Percentiles rank a stretch among this genome's conserved stretches.
These are phyloP conservation scores for Pollenia angustigena DNA, from an alignment of 2,888 invertebrate species.

Conservation along the genomic window DNA sequence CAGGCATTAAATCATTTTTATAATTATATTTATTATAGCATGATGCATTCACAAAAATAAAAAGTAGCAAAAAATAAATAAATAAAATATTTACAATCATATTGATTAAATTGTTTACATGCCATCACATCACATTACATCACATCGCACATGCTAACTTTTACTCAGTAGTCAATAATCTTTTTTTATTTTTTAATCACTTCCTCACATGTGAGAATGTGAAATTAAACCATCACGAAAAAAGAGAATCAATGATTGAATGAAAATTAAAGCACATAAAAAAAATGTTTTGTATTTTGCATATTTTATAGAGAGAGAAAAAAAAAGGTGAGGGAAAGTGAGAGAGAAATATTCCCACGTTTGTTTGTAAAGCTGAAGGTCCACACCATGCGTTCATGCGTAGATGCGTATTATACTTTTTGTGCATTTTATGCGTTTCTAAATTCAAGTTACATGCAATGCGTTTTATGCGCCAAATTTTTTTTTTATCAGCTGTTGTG, in stretches of 20 bases:
- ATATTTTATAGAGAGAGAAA: too few species aligned
- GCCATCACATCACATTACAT: constrained; percentile 38
- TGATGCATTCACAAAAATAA: neutral
- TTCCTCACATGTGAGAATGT: constrained; percentile 9
- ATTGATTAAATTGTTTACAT: constrained; percentile 59
- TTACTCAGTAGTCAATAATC: constrained; percentile 28
- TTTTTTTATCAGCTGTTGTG: too few species aligned
- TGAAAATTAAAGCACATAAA: neutral
- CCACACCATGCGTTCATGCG: too few species aligned
- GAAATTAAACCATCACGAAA: constrained; percentile 37
- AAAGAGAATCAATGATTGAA: constrained; percentile 7
- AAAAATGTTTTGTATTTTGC: too few species aligned
- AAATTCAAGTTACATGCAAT: too few species aligned
- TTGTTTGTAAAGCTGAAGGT: too few species aligned
- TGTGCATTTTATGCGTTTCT: too few species aligned
- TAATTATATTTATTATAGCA: constrained; percentile 1
- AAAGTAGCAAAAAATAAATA: constrained; percentile 11
- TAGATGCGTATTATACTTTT: too few species aligned
- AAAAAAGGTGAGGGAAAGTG: too few species aligned
- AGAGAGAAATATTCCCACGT: constrained; percentile 35
- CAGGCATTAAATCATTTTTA: constrained; percentile 49
- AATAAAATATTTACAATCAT: constrained; percentile 11
- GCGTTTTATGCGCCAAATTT: too few species aligned
- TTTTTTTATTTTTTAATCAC: neutral
- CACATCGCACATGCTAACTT: constrained; percentile 8